Base-by-base conservation (phyloP, 1,140 invertebrate species). In the Caenorhabditis elegans region DNA sequence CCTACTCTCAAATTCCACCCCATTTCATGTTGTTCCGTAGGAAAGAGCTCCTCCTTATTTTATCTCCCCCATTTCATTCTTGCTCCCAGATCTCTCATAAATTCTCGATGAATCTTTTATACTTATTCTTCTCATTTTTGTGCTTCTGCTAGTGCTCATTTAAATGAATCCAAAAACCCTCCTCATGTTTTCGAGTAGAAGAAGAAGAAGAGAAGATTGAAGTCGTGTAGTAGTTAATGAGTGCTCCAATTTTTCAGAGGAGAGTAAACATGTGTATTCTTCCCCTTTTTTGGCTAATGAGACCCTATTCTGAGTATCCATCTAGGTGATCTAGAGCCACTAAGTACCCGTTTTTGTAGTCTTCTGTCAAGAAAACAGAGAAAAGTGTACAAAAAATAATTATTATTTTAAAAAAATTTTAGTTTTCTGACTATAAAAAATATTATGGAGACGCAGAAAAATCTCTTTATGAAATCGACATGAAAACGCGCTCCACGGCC, bases 1-100 rank as follows among this genome's bases (percentile, higher is more conserved):
- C 60, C 31, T 70, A 70, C 60, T 70, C 31, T 36, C 34, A 5
- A 70, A 70, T 70, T 70, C 60, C n/a, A 39, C 60, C 60, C 34
- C 60, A 70, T 70, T n/a, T 43, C 19, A 39, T 39, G 34, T 43
- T 70, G 53, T 34, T 60, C 28, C 53, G 10, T 31, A 34, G n/a
- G n/a, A n/a, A n/a, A n/a, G 13, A 60, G 28, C 60, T 43, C 60
- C n/a, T 70, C 60, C 60, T 43, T n/a, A 39, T 70, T 70, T 70
- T 43, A 70, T 70, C 34, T 70, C 19, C 4, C 26, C n/a, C n/a
- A n/a, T 70, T 70, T 70, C 60, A 70, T 70, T 70, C 43, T 70
- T 70, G 60, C 60, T 70, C n/a, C 34, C 60, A 70, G 60, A 22
- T 70, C 15, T 70, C 34, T 70, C 34, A 70, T 70, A 70, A 70